Evolutionary conservation across 1,140 invertebrate genomes (phyloP).

Genomic region (Calliopsis andreniformis): DNA sequence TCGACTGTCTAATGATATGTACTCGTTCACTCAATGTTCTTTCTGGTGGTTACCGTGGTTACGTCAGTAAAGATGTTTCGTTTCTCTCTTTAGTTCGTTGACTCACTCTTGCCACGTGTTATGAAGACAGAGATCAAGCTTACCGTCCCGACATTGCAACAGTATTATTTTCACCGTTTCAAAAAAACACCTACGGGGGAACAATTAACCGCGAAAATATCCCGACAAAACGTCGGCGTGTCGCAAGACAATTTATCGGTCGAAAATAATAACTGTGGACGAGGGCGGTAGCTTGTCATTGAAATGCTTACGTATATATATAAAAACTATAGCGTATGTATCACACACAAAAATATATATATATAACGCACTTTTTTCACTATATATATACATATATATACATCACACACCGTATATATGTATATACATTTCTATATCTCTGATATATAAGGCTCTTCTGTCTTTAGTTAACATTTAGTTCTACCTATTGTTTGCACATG

Average conservation of each 20-base stretch:
- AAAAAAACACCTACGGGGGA: not conserved
- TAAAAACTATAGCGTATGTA: constrained; percentile 74
- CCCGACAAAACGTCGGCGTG: not conserved
- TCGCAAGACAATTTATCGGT: constrained; percentile 10
- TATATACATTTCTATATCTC: constrained; percentile 79
- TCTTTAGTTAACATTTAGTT: constrained; percentile 82
- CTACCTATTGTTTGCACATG: constrained; percentile 81
- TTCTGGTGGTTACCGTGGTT: constrained; percentile 76
- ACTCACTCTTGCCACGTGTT: constrained; percentile 76
- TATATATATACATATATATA: constrained; percentile 74
- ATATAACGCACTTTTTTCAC: constrained; percentile 66
- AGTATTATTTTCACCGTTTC: constrained; percentile 45
- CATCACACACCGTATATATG: constrained; percentile 74
- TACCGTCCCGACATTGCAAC: constrained; percentile 54
- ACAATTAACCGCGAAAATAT: not conserved
- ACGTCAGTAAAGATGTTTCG: constrained; percentile 73
- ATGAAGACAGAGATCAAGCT: constrained; percentile 71
- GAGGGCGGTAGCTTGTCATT: constrained; percentile 58
- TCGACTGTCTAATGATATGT: constrained; percentile 74
- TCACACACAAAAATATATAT: constrained; percentile 69
- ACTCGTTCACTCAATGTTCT: constrained; percentile 76
- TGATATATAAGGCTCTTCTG: constrained; percentile 81
- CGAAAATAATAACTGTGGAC: constrained; percentile 55
- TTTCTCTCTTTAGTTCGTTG: constrained; percentile 74
- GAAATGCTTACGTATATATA: constrained; percentile 66